phyloP scores from a whole-genome alignment of 2,113 vertebrate genomes.

The Nyctibius bracteatus region DNA sequence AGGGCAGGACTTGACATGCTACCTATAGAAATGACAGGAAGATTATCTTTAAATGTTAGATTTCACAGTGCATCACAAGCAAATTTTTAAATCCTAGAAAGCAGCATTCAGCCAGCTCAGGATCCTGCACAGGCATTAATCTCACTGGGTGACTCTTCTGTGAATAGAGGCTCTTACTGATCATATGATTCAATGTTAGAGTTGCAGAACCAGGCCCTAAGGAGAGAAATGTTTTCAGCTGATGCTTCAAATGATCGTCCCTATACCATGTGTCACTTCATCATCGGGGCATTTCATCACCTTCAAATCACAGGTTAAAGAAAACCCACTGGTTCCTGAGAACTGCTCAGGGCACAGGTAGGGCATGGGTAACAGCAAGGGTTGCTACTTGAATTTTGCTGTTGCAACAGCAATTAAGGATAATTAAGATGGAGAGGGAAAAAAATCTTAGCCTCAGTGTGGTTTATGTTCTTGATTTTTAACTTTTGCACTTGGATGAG shows the following conservation, averaged over 20 bases:
- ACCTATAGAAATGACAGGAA: neutral
- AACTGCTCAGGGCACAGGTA: neutral
- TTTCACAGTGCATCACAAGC: neutral
- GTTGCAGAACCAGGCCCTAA: neutral
- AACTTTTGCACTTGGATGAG: neutral
- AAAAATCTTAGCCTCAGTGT: neutral
- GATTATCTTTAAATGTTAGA: neutral
- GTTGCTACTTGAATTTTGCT: neutral
- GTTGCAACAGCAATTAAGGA: neutral
- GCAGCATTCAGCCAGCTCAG: neutral
- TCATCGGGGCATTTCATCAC: neutral
- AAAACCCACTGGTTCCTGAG: neutral
- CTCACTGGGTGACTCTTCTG: neutral
- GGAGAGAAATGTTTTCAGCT: neutral
- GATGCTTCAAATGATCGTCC: neutral
- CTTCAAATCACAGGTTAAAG: neutral
- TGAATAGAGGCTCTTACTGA: neutral
- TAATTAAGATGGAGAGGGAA: neutral
- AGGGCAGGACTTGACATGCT: neutral
- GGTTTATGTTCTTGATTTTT: neutral
- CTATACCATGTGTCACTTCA: neutral
- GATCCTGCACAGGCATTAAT: neutral
- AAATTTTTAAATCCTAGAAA: neutral
- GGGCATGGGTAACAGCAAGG: neutral
- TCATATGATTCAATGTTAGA: neutral